Conservation (phyloP, 2,888 invertebrate genomes). For the Acronicta alni region DNA sequence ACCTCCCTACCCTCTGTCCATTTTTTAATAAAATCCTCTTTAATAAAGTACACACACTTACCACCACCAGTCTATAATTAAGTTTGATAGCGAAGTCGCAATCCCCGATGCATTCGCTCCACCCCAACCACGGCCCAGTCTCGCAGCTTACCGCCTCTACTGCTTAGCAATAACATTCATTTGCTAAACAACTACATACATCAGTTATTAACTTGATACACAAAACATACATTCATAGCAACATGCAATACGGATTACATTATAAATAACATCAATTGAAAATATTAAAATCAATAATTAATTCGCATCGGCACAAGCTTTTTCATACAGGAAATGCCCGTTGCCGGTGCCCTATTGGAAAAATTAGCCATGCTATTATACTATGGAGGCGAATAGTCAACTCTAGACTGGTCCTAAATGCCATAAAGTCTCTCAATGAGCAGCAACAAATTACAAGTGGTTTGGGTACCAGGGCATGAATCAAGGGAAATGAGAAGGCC, state of each 20-base stretch:
- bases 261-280: slow-evolving; percentile 6
- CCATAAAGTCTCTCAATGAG: too few species aligned
- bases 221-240: slow-evolving; percentile 23
- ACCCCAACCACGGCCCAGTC: slow-evolving; percentile 80
- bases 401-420: too few species aligned
- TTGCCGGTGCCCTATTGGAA: too few species aligned
- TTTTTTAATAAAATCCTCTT: not conserved
- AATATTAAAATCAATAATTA: too few species aligned
- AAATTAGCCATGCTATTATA: too few species aligned
- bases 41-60: slow-evolving; percentile 55
- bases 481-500: too few species aligned
- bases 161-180: slow-evolving; percentile 52
- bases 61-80: slow-evolving; percentile 79
- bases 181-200: slow-evolving; percentile 47
- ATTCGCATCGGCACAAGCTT: too few species aligned
- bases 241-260: slow-evolving; percentile 19
- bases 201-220: not conserved
- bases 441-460: too few species aligned
- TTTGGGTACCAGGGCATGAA: too few species aligned
- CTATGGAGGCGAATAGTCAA: too few species aligned
- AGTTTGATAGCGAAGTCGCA: slow-evolving; percentile 80
- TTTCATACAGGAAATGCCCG: too few species aligned
- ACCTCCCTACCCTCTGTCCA: too few species aligned
- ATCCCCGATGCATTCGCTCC: slow-evolving; percentile 81
- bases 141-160: slow-evolving; percentile 72